Evolutionary conservation across 2,113 vertebrate genomes (phyloP).

Genomic region (Zootoca vivipara): DNA sequence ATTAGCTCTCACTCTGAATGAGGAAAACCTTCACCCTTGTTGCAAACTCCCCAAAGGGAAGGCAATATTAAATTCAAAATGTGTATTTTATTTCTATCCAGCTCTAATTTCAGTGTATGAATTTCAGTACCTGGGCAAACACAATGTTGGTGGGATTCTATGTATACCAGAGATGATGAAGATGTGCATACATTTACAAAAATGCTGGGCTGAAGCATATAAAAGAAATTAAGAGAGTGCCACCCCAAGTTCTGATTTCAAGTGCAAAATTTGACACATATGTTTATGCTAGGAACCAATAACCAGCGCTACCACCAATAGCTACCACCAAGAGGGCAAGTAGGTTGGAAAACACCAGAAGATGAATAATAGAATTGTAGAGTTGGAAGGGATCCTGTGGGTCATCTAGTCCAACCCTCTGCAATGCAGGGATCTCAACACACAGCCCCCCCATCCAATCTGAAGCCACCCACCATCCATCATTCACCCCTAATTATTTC

Average conservation of each 20-base stretch:
- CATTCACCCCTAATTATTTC: background rate
- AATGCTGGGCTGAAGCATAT: background rate
- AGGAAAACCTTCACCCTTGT: background rate
- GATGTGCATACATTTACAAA: background rate
- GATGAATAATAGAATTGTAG: no score
- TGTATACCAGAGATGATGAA: background rate
- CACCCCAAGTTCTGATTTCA: background rate
- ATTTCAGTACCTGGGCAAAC: background rate
- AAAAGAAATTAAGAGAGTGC: no score
- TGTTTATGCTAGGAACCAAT: background rate
- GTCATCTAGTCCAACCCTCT: no score
- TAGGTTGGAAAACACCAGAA: background rate
- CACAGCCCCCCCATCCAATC: no score
- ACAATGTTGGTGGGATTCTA: background rate
- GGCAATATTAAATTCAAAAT: background rate
- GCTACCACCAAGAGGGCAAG: background rate
- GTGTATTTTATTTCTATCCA: background rate
- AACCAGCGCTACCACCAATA: background rate
- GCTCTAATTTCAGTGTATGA: no score
- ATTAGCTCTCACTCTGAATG: background rate
- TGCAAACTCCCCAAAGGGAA: background rate
- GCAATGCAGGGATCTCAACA: no score
- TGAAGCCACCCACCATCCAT: background rate
- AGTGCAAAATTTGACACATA: background rate
- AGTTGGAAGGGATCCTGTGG: no score